Evolutionary conservation across 2,888 invertebrate species (phyloP).

Genomic region (Zele albiditarsus): DNA sequence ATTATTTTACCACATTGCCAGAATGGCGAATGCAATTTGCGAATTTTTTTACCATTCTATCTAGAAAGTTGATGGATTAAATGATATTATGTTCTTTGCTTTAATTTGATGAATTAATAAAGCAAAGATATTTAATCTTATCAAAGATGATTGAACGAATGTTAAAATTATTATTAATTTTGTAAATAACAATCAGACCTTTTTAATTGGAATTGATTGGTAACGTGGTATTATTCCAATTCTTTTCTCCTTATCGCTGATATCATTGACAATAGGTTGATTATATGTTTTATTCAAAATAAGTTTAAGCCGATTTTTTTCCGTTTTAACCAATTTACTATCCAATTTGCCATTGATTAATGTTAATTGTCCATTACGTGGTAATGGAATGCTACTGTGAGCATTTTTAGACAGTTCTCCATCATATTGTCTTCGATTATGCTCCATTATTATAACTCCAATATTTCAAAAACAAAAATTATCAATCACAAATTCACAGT

Average conservation of each 20-base stretch:
- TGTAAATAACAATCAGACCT: constrained; percentile 13
- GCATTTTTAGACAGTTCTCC: constrained; percentile 44
- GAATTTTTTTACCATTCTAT: too few species aligned
- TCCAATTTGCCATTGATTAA: constrained; percentile 46
- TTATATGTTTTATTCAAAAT: constrained; percentile 58
- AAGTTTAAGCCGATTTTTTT: constrained; percentile 65
- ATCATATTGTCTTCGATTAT: constrained; percentile 18
- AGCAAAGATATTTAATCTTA: too few species aligned
- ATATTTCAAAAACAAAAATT: background rate
- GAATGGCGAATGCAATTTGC: too few species aligned
- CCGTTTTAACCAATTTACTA: constrained; percentile 66
- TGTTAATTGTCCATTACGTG: constrained; percentile 52
- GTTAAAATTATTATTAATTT: background rate
- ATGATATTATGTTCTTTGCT: too few species aligned
- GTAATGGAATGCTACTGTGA: constrained; percentile 59
- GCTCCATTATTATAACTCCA: constrained; percentile 6
- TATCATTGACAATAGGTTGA: constrained; percentile 41
- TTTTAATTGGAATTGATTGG: constrained; percentile 27
- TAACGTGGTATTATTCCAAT: constrained; percentile 46
- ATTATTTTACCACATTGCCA: too few species aligned
- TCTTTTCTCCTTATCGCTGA: constrained; percentile 56
- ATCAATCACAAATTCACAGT: constrained; percentile 9
- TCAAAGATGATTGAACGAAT: too few species aligned
- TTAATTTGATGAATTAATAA: too few species aligned
- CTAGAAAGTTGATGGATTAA: too few species aligned